Conservation (phyloP, 1,140 invertebrate species). For the Drosophila erecta region DNA sequence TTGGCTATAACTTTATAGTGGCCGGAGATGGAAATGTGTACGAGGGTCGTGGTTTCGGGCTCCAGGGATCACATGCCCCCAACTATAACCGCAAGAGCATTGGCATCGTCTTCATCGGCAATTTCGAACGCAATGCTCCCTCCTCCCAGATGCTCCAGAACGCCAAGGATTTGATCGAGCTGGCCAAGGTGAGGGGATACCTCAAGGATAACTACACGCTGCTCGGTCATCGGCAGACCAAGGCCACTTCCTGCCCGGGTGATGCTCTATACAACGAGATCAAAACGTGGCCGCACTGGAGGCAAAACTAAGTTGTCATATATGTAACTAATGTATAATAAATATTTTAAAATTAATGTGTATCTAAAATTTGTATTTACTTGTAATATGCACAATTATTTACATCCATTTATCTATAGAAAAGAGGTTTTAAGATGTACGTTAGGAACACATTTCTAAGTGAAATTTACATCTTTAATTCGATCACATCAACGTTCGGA, state of each 20-base stretch:
- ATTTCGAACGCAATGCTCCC: conserved; percentile 85
- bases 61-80: conserved; percentile 88
- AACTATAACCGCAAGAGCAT: conserved; percentile 89
- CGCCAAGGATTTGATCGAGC: conserved; percentile 87
- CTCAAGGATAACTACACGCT: conserved; percentile 84
- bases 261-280: conserved; percentile 86
- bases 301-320: conserved; percentile 20
- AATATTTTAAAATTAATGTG: no score
- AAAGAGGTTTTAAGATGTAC: neutral
- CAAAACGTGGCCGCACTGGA: conserved; percentile 85
- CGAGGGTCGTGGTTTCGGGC: conserved; percentile 90
- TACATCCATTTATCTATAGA: neutral
- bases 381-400: neutral
- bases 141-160: conserved; percentile 87
- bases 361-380: neutral
- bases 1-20: conserved; percentile 87
- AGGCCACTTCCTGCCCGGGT: conserved; percentile 89
- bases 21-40: conserved; percentile 87
- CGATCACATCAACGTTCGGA: no score
- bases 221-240: conserved; percentile 89
- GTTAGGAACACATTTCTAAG: no score
- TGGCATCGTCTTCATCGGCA: conserved; percentile 88
- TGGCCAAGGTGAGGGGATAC: conserved; percentile 85
- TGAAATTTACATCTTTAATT: no score
- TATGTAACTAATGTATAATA: no score